These are phyloP conservation scores for Heliconius ethilla DNA, from an alignment of 2,888 invertebrate genomes.

Conservation along the genomic window DNA sequence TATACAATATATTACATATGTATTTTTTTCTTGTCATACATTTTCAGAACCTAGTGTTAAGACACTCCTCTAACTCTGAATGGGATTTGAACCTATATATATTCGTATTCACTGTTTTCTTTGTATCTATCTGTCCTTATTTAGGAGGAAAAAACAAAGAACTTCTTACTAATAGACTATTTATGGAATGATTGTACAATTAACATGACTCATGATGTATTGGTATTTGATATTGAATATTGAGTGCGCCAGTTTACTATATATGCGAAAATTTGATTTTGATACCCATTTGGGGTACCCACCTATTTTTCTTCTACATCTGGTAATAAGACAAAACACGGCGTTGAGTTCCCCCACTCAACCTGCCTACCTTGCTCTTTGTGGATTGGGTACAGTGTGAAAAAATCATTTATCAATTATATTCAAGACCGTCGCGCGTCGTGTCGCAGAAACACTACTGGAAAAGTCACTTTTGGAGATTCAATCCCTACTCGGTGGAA, in stretches of 20 bases:
- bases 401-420: neutral
- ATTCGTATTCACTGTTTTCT: neutral
- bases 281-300: neutral
- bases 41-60: neutral
- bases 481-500: too few relatives aligned
- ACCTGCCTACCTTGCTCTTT: neutral
- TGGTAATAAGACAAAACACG: neutral
- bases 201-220: neutral
- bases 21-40: neutral
- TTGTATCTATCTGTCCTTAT: neutral
- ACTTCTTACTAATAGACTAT: neutral
- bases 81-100: too few relatives aligned
- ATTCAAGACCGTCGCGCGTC: too few relatives aligned
- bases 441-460: too few relatives aligned
- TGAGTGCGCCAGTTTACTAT: too few relatives aligned
- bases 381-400: neutral
- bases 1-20: neutral
- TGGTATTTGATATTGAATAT: neutral
- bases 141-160: neutral
- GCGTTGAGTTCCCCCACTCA: neutral
- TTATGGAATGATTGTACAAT: conserved; percentile 5
- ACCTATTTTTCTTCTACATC: neutral
- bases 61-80: neutral
- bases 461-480: too few relatives aligned
- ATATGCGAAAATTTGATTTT: too few relatives aligned